These are phyloP conservation scores for Rhabdomys pumilio DNA, from an alignment of 2,797 vertebrate species.

Conservation along the genomic window DNA sequence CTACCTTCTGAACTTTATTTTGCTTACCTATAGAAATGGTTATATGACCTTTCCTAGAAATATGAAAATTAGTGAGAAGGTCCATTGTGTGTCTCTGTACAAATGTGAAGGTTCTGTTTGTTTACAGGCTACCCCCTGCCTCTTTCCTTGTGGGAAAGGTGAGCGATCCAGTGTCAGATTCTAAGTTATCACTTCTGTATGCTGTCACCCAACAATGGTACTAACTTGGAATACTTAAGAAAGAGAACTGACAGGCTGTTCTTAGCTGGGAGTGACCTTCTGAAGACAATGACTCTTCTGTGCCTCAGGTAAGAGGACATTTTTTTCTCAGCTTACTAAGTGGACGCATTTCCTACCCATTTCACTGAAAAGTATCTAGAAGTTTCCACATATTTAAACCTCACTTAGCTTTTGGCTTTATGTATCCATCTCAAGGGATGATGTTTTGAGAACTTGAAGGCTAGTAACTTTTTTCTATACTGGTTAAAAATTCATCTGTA, in stretches of 20 bases:
- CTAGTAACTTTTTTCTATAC: not conserved
- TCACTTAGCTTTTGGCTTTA: not conserved
- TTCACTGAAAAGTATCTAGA: not conserved
- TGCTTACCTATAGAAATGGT: not conserved
- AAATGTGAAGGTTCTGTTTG: not conserved
- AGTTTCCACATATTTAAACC: not conserved
- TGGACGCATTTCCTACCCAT: not conserved
- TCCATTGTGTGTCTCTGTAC: not conserved
- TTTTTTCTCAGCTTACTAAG: not conserved
- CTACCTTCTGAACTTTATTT: constrained; percentile 39
- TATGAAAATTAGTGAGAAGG: not conserved
- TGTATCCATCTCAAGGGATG: not conserved
- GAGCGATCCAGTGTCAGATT: not conserved
- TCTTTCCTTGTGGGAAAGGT: not conserved
- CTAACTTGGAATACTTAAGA: not conserved
- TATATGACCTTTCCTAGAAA: not conserved
- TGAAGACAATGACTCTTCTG: not conserved
- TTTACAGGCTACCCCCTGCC: not conserved
- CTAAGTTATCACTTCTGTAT: not conserved
- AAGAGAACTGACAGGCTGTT: not conserved
- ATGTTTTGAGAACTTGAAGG: not conserved
- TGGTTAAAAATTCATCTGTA: constrained; percentile 13
- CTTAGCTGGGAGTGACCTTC: not conserved
- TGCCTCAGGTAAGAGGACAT: not conserved
- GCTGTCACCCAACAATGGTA: not conserved